Percentiles rank a stretch among this genome's conserved stretches.
Conservation (phyloP, 2,888 invertebrate species). For the Leucoptera coffeella region DNA sequence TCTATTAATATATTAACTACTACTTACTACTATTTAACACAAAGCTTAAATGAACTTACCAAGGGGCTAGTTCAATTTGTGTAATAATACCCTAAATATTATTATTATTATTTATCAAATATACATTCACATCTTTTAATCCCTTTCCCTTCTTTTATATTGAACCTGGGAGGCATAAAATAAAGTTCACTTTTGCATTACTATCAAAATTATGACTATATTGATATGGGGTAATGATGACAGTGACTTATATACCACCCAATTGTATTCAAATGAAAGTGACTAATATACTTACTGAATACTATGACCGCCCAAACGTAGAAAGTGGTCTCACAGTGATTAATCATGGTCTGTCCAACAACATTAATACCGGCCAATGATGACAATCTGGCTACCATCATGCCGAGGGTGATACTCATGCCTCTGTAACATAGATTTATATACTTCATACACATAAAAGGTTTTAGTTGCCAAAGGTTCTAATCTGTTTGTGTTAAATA, state of each 20-base stretch:
- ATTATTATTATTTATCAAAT: too few species aligned
- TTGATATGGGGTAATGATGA: neutral
- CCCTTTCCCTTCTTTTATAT: neutral
- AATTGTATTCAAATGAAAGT: neutral
- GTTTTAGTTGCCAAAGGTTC: neutral
- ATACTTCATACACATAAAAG: neutral
- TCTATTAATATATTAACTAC: neutral
- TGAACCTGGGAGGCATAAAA: neutral
- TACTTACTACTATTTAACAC: neutral
- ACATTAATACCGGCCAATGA: conserved; percentile 19
- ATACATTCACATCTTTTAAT: too few species aligned
- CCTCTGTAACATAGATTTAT: conserved; percentile 15
- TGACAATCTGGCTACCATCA: conserved; percentile 20
- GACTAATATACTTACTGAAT: conserved; percentile 15
- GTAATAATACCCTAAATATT: too few species aligned
- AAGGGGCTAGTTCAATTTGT: too few species aligned
- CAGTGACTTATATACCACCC: neutral
- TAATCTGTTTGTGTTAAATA: neutral
- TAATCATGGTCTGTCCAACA: conserved; percentile 16
- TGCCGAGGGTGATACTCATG: conserved; percentile 17
- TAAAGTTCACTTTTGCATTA: neutral
- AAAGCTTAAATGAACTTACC: too few species aligned
- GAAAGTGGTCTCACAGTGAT: conserved; percentile 18
- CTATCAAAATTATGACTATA: too few species aligned
- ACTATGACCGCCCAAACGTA: conserved; percentile 15